These are phyloP conservation scores for Capricornis sumatraensis DNA, from an alignment of 2,113 vertebrate genomes.

Conservation along the genomic window DNA sequence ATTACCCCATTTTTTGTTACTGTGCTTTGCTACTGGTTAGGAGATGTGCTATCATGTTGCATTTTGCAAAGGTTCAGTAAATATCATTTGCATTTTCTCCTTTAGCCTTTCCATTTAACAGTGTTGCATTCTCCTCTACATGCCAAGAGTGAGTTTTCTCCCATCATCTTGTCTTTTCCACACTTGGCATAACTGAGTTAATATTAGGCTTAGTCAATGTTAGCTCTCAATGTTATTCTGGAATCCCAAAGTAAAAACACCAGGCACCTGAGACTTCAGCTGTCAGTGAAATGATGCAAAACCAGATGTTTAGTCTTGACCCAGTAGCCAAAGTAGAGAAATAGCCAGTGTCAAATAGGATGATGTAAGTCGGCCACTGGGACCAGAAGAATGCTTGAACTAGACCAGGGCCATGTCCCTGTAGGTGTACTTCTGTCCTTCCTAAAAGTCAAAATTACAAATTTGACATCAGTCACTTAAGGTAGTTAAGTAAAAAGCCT, in stretches of 20 bases:
- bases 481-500: not conserved
- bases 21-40: not conserved
- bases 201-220: not conserved
- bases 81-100: not conserved
- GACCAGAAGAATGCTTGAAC: not conserved
- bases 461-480: not conserved
- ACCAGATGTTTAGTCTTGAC: not conserved
- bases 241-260: not conserved
- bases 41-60: not conserved
- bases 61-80: not conserved
- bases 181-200: not conserved
- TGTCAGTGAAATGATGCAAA: not conserved
- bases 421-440: not conserved
- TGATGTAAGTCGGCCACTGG: not conserved
- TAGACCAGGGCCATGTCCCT: not conserved
- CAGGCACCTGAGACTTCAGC: not conserved
- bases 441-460: not conserved
- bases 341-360: not conserved
- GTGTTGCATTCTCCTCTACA: not conserved
- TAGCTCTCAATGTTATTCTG: not conserved
- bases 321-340: not conserved
- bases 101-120: not conserved
- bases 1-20: not conserved
- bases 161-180: not conserved
- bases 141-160: not conserved